A percentile compares a stretch with the other conserved stretches of the same genome.
These are phyloP conservation scores for Eupithecia inturbata DNA, from an alignment of 2,888 invertebrate genomes.

Conservation along the genomic window DNA sequence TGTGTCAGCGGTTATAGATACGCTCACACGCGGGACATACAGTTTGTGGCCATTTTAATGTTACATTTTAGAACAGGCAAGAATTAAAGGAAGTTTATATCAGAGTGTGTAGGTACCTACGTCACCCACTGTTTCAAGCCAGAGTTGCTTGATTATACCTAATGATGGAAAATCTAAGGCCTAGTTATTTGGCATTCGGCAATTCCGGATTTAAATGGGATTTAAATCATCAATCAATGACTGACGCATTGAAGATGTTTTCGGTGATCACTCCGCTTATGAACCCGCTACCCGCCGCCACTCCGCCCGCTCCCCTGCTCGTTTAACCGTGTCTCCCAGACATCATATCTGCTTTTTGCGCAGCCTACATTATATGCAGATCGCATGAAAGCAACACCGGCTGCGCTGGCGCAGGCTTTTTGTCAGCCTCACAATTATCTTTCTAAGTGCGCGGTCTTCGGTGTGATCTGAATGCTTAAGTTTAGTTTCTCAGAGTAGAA, in stretches of 20 bases:
- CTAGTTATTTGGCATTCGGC: no score
- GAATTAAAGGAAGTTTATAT: not conserved
- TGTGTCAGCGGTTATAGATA: conserved; percentile 27
- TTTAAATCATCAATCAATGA: no score
- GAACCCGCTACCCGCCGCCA: conserved; percentile 28
- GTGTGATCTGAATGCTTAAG: conserved; percentile 34
- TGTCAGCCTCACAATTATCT: conserved; percentile 52
- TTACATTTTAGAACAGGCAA: not conserved
- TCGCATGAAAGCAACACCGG: conserved; percentile 68
- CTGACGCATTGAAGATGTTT: no score
- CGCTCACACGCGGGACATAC: not conserved
- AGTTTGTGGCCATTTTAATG: not conserved
- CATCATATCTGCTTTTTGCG: conserved; percentile 53
- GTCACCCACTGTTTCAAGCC: not conserved
- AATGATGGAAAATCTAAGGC: no score
- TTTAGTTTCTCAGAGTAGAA: not conserved
- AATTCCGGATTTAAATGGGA: no score
- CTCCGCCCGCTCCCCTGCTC: conserved; percentile 40
- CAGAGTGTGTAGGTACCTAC: not conserved
- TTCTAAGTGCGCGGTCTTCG: conserved; percentile 24
- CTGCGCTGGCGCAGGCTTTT: conserved; percentile 56
- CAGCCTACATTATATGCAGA: conserved; percentile 65
- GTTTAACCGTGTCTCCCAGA: conserved; percentile 51
- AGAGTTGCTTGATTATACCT: not conserved
- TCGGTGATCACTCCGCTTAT: no score